Evolutionary conservation across 2,113 vertebrate genomes (phyloP).

Genomic region (Plectropomus leopardus): DNA sequence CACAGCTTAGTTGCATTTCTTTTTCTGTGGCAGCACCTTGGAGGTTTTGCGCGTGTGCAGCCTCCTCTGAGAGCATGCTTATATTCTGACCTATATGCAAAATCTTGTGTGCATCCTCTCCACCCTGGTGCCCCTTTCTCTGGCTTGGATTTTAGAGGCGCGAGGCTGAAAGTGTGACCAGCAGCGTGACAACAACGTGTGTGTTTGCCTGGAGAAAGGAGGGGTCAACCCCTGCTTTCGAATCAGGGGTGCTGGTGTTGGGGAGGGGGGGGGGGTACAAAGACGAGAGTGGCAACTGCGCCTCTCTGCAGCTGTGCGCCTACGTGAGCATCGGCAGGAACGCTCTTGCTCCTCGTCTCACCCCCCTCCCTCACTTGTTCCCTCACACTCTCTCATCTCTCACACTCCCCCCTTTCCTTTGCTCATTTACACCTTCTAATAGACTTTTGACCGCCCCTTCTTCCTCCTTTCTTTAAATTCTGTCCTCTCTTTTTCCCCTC

Average conservation of each 20-base stretch:
- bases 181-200: conserved; percentile 56
- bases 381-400: conserved; percentile 34
- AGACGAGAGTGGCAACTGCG: conserved; percentile 69
- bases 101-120: conserved; percentile 29
- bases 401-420: conserved; percentile 22
- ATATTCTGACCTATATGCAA: conserved; percentile 56
- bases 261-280: conserved; percentile 43
- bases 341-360: conserved; percentile 52
- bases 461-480: conserved; percentile 32
- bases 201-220: conserved; percentile 20
- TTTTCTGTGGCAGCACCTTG: conserved; percentile 23
- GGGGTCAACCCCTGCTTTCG: conserved; percentile 48
- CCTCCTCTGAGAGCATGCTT: conserved; percentile 39
- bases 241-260: conserved; percentile 56
- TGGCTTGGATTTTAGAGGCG: conserved; percentile 45
- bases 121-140: conserved; percentile 13
- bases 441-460: conserved; percentile 37
- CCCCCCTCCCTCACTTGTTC: conserved; percentile 54
- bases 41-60: neutral
- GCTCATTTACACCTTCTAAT: conserved; percentile 65
- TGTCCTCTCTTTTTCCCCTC: conserved; percentile 41
- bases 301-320: conserved; percentile 81
- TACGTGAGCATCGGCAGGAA: conserved; percentile 85
- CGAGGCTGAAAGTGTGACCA: conserved; percentile 67
- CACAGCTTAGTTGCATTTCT: neutral